These are phyloP conservation scores for Athripsodes cinereus DNA, from an alignment of 2,888 invertebrate genomes.

Conservation along the genomic window DNA sequence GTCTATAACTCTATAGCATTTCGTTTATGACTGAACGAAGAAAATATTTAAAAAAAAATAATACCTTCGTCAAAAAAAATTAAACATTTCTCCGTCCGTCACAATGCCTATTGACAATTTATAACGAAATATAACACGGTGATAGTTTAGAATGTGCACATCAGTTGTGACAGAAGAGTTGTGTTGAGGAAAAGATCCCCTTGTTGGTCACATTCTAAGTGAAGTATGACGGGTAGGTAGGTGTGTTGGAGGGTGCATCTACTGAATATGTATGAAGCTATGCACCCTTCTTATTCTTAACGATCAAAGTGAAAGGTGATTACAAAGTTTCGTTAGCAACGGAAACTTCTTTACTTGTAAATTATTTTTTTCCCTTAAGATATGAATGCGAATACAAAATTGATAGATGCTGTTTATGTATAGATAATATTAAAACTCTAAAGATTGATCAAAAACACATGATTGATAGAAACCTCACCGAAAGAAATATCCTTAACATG, in stretches of 20 bases:
- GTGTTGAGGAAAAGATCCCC: conserved; percentile 3
- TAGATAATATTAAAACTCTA: no score
- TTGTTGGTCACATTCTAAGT: conserved; percentile 30
- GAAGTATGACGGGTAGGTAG: conserved; percentile 6
- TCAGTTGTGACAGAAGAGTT: conserved; percentile 36
- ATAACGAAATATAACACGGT: conserved; percentile 20
- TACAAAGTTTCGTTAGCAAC: no score
- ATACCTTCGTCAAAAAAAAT: conserved; percentile 7
- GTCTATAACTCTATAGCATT: background rate
- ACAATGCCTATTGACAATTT: conserved; percentile 28
- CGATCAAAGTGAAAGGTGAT: conserved; percentile 25
- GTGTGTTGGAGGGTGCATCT: conserved; percentile 49
- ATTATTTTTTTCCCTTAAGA: no score
- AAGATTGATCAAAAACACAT: no score
- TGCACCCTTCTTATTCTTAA: conserved; percentile 30
- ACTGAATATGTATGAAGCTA: conserved; percentile 60
- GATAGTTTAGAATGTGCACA: conserved; percentile 29
- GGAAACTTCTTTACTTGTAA: no score
- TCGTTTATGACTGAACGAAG: no score
- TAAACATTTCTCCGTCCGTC: conserved; percentile 21
- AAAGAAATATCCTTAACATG: no score
- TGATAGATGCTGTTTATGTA: no score
- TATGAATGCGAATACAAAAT: no score
- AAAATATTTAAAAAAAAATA: background rate
- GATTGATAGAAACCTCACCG: no score